Base-by-base conservation (phyloP, 1,140 invertebrate species). In the Drosophila arizonae region DNA sequence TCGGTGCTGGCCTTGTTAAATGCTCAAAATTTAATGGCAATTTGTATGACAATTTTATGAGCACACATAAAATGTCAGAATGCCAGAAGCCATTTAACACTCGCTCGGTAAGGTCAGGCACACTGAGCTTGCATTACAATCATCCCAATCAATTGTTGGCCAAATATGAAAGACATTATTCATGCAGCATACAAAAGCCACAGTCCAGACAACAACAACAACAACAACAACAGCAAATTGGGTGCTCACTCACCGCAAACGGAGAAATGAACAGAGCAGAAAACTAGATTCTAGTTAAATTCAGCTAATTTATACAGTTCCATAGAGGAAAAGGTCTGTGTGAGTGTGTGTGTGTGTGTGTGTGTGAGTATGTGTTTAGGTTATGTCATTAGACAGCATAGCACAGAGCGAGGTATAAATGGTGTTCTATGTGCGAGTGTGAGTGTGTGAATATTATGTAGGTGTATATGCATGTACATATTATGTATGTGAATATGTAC, bases 101-200 rank as follows among this genome's bases (percentile, higher is more conserved):
- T 48, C 45, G 11, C 26, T 15, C 15, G n/a, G 10, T 21, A 17
- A 39, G 43, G 57, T 33, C 28, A 10, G 56, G 26, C 56, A 48
- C 30, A 43, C 48, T 48, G n/a, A 48, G 48, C 43, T 60, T 60
- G 36, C 57, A 60, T 60, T 60, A 48, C 28, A 60, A 60, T 60
- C 43, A 60, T 48, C 43, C 36, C 57, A 77, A 64, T 71, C 52
- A 71, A 72, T 65, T 71, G 57, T 58, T 65, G 28, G 41, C 33
- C 41, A 61, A 66, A 43, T 48, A 46, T 46, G 30, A 30, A 15
- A 36, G 55, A 41, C 24, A 58, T 67, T 48, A 60, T 55, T 57
- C 67, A 60, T 50, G 30, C 26, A 60, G 26, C 67, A 54, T 50
- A 26, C 26, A 60, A 21, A 55, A 6, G 21, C 43, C 55, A n/a